Percentiles rank a stretch among this genome's conserved stretches.
phyloP scores from a whole-genome alignment of 2,797 vertebrate genomes.

The Gadopsis marmoratus region DNA sequence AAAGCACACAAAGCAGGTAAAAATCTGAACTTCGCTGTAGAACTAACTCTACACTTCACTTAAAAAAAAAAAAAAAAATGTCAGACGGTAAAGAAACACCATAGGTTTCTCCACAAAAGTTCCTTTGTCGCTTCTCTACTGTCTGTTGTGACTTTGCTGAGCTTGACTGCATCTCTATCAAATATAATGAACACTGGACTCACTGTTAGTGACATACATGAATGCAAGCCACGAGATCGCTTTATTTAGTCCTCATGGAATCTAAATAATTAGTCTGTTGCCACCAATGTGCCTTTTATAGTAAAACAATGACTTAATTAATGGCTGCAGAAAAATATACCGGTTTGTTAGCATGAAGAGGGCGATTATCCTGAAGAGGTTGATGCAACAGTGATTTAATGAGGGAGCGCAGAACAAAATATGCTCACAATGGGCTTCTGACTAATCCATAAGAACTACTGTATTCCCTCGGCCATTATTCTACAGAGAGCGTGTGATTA shows the following conservation, averaged over 20 bases:
- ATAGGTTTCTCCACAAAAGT: background rate
- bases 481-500: background rate
- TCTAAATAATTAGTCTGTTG: constrained; percentile 45
- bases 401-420: constrained; percentile 6
- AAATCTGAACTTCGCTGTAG: constrained; percentile 11
- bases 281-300: constrained; percentile 30
- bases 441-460: constrained; percentile 11
- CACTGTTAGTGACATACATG: constrained; percentile 2
- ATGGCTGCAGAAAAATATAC: constrained; percentile 27
- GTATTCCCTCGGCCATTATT: constrained; percentile 11
- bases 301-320: constrained; percentile 48
- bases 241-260: constrained; percentile 5
- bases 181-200: constrained; percentile 29
- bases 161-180: background rate
- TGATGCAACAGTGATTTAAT: constrained; percentile 31
- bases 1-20: constrained; percentile 12
- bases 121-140: constrained; percentile 3
- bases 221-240: background rate
- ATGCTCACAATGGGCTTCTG: constrained; percentile 6
- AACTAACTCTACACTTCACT: background rate
- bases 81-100: background rate
- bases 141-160: constrained; percentile 1
- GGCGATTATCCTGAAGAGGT: constrained; percentile 31
- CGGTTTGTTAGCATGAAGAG: constrained; percentile 30
- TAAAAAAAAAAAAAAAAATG: constrained; percentile 3